A percentile compares a stretch with the other conserved stretches of the same genome.
Conservation (phyloP, 2,797 vertebrate genomes). For the Phataginus tetradactyla region DNA sequence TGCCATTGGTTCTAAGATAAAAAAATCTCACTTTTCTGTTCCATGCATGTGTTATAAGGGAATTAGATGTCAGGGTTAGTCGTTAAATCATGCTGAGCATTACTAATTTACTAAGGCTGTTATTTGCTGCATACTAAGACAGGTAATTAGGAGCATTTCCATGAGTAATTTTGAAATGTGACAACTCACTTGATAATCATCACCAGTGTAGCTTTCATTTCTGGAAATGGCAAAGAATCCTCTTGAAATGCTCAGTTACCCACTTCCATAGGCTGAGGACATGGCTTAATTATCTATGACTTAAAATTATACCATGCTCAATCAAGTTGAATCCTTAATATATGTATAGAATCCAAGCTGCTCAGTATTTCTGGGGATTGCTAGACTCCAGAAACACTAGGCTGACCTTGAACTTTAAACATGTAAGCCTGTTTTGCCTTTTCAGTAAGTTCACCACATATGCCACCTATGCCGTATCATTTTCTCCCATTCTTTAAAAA, state of each 20-base stretch:
- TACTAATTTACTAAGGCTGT: conserved; percentile 71
- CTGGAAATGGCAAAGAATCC: not conserved
- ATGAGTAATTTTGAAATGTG: conserved; percentile 69
- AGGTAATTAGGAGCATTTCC: conserved; percentile 65
- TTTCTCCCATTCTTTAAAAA: not conserved
- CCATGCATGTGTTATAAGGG: not conserved
- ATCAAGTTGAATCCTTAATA: conserved; percentile 20
- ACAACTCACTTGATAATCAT: conserved; percentile 57
- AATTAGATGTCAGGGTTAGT: conserved; percentile 70
- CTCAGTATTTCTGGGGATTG: not conserved
- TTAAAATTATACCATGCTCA: not conserved
- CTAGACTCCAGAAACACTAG: not conserved
- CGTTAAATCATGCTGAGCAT: conserved; percentile 41
- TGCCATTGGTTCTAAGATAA: not conserved
- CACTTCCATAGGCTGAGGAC: not conserved
- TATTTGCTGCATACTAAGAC: conserved; percentile 62
- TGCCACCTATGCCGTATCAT: not conserved
- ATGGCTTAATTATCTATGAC: not conserved
- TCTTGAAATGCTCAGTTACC: not conserved
- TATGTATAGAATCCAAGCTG: not conserved
- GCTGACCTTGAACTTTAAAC: not conserved
- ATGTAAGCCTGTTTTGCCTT: not conserved
- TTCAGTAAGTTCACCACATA: not conserved
- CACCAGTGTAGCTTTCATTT: not conserved
- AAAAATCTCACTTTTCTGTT: not conserved